Conservation (phyloP, 2,888 invertebrate species). For the Fragum whitleyi region DNA sequence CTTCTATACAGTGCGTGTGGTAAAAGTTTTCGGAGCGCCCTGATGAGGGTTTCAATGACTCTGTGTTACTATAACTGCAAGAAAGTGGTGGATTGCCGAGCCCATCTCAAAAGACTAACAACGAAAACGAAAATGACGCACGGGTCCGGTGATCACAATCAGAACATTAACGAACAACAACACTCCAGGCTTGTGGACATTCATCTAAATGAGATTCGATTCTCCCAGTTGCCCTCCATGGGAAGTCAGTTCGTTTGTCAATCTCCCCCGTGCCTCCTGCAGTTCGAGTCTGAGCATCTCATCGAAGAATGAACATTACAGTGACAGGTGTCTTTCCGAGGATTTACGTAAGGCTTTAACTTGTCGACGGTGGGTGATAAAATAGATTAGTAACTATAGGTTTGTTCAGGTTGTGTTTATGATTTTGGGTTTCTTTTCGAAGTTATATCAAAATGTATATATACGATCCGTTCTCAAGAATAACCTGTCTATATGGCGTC, state of each 20-base stretch:
- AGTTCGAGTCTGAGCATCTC: slow-evolving; percentile 52
- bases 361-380: too few relatives aligned
- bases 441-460: too few relatives aligned
- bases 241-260: slow-evolving; percentile 69
- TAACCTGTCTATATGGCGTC: too few relatives aligned
- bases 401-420: too few relatives aligned
- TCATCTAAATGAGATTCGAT: slow-evolving; percentile 71
- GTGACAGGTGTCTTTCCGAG: not conserved
- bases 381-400: too few relatives aligned
- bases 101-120: slow-evolving; percentile 29
- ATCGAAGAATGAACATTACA: not conserved
- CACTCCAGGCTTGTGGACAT: slow-evolving; percentile 75
- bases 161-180: slow-evolving; percentile 46
- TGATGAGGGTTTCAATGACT: slow-evolving; percentile 58
- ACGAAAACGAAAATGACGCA: slow-evolving; percentile 35
- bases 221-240: slow-evolving; percentile 73
- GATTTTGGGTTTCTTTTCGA: too few relatives aligned
- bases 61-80: slow-evolving; percentile 39
- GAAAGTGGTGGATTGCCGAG: slow-evolving; percentile 30
- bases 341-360: too few relatives aligned
- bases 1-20: slow-evolving; percentile 89
- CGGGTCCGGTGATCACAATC: slow-evolving; percentile 13
- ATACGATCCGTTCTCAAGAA: too few relatives aligned
- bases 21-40: slow-evolving; percentile 73
- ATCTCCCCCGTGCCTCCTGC: slow-evolving; percentile 74